Conservation (phyloP, 2,797 vertebrate species). For the Chrysocyon brachyurus region DNA sequence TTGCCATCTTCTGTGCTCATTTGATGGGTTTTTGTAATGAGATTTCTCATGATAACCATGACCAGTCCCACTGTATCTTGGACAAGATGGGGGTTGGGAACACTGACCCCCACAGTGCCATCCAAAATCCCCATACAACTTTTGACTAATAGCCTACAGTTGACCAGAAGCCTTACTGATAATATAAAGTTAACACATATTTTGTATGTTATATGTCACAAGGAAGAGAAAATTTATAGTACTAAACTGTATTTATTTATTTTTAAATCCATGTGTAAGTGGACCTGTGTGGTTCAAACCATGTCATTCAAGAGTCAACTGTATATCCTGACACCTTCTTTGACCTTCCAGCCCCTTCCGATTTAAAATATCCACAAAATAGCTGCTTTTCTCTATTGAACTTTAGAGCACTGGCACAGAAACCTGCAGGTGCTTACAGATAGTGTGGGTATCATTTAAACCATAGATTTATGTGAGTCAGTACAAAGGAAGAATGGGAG, state of each 20-base stretch:
- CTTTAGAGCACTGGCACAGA: slow-evolving; percentile 64
- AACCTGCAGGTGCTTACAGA: slow-evolving; percentile 71
- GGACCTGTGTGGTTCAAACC: neutral
- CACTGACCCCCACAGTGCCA: neutral
- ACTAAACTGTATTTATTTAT: neutral
- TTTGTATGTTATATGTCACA: neutral
- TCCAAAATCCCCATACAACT: neutral
- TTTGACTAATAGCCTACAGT: neutral
- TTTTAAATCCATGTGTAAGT: neutral
- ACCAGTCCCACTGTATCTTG: neutral
- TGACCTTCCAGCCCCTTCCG: neutral
- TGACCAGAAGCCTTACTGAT: neutral
- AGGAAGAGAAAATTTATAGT: neutral
- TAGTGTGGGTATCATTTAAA: slow-evolving; percentile 61
- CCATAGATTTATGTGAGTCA: slow-evolving; percentile 58
- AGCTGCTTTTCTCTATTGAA: slow-evolving; percentile 43
- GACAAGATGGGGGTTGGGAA: neutral
- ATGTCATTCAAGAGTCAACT: neutral
- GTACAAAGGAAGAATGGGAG: slow-evolving; percentile 51
- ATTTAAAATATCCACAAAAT: slow-evolving; percentile 17
- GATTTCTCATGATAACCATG: neutral
- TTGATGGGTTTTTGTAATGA: neutral
- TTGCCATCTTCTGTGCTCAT: neutral
- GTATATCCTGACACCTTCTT: neutral
- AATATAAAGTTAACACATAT: neutral